These are phyloP conservation scores for Microctonus hyperodae DNA, from an alignment of 2,888 invertebrate species.

Conservation along the genomic window DNA sequence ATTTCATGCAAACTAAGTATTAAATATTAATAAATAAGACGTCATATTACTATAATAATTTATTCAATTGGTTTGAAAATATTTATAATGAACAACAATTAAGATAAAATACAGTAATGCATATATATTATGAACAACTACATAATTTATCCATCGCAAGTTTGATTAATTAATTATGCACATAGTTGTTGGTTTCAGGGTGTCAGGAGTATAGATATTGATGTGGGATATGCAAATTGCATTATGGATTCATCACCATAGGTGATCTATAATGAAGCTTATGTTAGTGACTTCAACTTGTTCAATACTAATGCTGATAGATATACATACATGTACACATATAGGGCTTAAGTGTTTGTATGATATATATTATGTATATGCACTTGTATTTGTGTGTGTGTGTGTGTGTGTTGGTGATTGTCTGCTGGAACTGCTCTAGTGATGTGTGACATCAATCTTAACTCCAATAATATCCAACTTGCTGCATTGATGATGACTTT, in stretches of 20 bases:
- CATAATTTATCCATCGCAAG: slow-evolving; percentile 10
- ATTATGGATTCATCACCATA: slow-evolving; percentile 19
- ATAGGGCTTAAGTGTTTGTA: too few relatives aligned
- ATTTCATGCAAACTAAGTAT: too few relatives aligned
- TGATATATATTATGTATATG: too few relatives aligned
- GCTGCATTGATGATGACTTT: neutral
- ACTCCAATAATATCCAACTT: neutral
- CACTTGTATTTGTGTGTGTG: neutral
- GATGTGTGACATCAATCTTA: neutral
- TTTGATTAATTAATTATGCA: slow-evolving; percentile 26
- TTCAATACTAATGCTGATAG: neutral
- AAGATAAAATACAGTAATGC: neutral
- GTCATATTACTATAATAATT: too few relatives aligned
- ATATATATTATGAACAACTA: neutral
- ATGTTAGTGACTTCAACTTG: neutral
- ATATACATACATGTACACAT: neutral
- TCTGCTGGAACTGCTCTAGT: neutral
- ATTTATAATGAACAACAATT: slow-evolving; percentile 11
- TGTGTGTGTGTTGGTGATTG: neutral
- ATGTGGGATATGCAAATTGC: slow-evolving; percentile 30
- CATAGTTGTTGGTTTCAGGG: slow-evolving; percentile 20
- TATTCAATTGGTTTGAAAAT: slow-evolving; percentile 22
- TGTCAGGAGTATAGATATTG: too few relatives aligned
- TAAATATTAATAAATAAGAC: too few relatives aligned
- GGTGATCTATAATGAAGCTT: neutral